Evolutionary conservation across 2,888 invertebrate species (phyloP).

Genomic region (Frankliniella fusca): DNA sequence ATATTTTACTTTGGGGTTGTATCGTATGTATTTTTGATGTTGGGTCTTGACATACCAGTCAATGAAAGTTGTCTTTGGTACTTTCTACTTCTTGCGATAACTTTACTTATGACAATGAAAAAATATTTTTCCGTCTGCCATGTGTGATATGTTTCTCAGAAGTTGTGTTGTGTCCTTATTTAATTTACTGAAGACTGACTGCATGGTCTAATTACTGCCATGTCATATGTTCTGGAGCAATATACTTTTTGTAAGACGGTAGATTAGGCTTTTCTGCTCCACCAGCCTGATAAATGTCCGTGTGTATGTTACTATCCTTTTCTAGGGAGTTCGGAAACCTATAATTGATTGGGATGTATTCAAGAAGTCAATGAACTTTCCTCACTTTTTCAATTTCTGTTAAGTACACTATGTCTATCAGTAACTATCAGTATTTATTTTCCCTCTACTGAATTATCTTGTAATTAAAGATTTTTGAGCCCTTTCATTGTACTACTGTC

Average conservation of each 20-base stretch:
- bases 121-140: background rate
- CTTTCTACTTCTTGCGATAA: background rate
- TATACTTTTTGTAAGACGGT: background rate
- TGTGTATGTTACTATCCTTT: too few species aligned
- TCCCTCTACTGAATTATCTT: background rate
- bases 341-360: background rate
- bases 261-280: background rate
- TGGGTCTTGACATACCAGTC: too few species aligned
- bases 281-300: too few species aligned
- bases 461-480: background rate
- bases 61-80: too few species aligned
- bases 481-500: too few species aligned
- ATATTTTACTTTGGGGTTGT: background rate
- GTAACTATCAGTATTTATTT: slow-evolving; percentile 6
- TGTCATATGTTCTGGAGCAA: background rate
- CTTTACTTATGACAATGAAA: background rate
- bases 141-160: slow-evolving; percentile 13
- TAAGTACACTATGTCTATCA: background rate
- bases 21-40: background rate
- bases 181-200: slow-evolving; percentile 19
- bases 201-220: background rate
- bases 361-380: background rate
- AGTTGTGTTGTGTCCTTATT: background rate
- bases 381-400: background rate
- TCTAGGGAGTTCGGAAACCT: too few species aligned